Evolutionary conservation across 92 coral and sea anemone genomes (phyloP), one percentile per base, ranked within the genome.

Genomic region (Anthopleura xanthogrammica): DNA sequence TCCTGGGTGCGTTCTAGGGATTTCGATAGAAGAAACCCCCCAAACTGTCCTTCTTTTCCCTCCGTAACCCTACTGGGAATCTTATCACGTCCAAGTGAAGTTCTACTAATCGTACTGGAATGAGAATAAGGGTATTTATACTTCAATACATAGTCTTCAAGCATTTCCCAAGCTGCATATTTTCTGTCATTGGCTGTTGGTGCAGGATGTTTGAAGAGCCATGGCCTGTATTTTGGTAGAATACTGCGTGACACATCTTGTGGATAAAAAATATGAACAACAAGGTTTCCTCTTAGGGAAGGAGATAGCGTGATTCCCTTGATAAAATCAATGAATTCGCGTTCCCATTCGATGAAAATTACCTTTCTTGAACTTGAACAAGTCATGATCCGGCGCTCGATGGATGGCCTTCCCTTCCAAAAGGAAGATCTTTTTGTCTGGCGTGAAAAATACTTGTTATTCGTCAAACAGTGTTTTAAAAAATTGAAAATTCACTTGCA

Each of bases 191-290:
- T 43, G 12, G 86, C 65, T 3, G 87, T 75, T 12, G 88, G 75
- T 2, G 88, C 78, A 3, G 95, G 95, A 56, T 92, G 95, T 60
- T 90, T 92, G 52, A 90, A 90, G 13, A 92, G 55, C 95, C 95
- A 92, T 12, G 95, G 93, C 20, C 81, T 85, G 82, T 92, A 92
- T n/a, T 52, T 85, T 0, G 93, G 95, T 40, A 90, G 90, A 24
- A 82, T 62, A 19, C 70, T 80, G 22, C 71, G 77, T 6, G 88
- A 60, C 39, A 87, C 77, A 70, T 92, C 86, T 68, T 87, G 92
- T 23, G 84, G 77, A 64, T 87, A 92, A 77, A 92, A 92, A n/a
- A 90, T 90, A 52, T 92, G 95, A 24, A 92, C 90, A 13, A 83
- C 88, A 12, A 90, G 76, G 39, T 41, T 56, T 5, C 95, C 90